A percentile compares a stretch with the other conserved stretches of the same genome.
Evolutionary conservation across 2,797 vertebrate species (phyloP).

Genomic region (Sebastes vulpes): DNA sequence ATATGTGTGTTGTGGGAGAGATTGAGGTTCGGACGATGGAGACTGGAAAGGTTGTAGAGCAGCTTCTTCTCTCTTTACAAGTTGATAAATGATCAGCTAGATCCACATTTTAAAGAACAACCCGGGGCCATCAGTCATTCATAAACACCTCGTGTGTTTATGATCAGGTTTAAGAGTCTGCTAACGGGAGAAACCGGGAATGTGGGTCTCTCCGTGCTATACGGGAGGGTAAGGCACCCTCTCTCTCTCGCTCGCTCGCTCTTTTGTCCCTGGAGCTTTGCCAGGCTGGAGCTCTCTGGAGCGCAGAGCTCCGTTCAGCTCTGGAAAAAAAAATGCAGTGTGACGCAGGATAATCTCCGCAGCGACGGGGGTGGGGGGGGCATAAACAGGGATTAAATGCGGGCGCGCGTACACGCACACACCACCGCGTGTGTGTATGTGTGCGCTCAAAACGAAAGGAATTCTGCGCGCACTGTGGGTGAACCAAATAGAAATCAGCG

Average conservation of each 20-base stretch:
- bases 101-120: not conserved
- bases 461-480: constrained; percentile 34
- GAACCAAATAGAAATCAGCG: constrained; percentile 52
- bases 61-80: not conserved
- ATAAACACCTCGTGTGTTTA: not conserved
- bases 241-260: constrained; percentile 66
- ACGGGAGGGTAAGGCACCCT: constrained; percentile 75
- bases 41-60: not conserved
- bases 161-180: not conserved
- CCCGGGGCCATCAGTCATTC: not conserved
- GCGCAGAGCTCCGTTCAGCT: constrained; percentile 77
- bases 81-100: constrained; percentile 5
- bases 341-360: constrained; percentile 86
- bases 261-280: constrained; percentile 84
- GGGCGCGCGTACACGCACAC: constrained; percentile 17
- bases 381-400: constrained; percentile 82
- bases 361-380: constrained; percentile 80
- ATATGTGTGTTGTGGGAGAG: not conserved
- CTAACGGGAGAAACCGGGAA: not conserved
- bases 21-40: not conserved
- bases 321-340: constrained; percentile 70
- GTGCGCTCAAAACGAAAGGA: constrained; percentile 26
- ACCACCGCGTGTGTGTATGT: not conserved
- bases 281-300: constrained; percentile 81
- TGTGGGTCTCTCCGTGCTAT: constrained; percentile 19